phyloP scores from a whole-genome alignment of 2,888 invertebrate species.

The Calliopum simillimum region DNA sequence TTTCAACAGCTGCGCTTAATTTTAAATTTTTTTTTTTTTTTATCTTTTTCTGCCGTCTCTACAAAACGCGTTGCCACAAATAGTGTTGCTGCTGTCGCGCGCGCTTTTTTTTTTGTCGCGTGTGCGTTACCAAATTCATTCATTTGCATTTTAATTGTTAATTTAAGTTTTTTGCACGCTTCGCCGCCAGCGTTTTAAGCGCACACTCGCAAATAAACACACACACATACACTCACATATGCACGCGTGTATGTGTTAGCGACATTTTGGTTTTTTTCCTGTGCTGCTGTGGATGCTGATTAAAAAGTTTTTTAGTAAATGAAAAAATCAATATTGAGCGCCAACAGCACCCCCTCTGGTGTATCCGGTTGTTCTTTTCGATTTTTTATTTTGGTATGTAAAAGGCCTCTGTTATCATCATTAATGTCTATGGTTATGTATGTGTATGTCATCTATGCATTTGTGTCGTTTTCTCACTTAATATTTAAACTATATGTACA shows the following conservation, averaged over 20 bases:
- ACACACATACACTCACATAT: not conserved
- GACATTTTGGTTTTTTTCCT: not conserved
- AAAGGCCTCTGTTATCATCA: not conserved
- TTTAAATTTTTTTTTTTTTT: not conserved
- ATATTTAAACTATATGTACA: no score
- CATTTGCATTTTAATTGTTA: not conserved
- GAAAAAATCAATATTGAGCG: slow-evolving; percentile 18
- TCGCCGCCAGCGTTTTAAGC: not conserved
- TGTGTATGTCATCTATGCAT: no score
- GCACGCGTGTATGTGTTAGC: not conserved
- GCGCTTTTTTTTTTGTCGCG: not conserved
- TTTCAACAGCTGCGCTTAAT: not conserved
- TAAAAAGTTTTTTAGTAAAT: slow-evolving; percentile 14
- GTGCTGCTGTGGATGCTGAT: slow-evolving; percentile 4
- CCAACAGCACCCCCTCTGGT: not conserved
- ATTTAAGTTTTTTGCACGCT: not conserved
- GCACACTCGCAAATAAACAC: not conserved
- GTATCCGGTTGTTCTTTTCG: not conserved
- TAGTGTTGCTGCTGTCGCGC: not conserved
- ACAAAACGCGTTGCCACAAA: not conserved
- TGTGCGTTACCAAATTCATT: not conserved
- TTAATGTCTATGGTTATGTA: no score
- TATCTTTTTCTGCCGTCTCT: not conserved
- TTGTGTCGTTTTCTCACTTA: no score
- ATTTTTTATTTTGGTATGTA: slow-evolving; percentile 12